Percentiles rank a stretch among this genome's conserved stretches.
Evolutionary conservation across 2,113 vertebrate species (phyloP).

Genomic region (Pygoscelis antarcticus): DNA sequence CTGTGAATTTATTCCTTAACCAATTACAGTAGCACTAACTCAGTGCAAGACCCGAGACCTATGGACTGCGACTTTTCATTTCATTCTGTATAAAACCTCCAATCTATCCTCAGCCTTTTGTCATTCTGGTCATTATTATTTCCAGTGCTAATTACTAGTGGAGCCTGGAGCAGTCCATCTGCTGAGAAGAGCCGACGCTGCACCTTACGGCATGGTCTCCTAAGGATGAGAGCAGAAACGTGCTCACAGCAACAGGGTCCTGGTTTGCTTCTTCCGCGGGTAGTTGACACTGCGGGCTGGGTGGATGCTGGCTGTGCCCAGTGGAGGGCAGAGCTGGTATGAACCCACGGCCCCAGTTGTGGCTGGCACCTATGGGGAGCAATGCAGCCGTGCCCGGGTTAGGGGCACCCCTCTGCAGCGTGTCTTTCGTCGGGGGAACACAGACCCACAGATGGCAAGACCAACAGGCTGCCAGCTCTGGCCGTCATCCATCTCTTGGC

Average conservation of each 20-base stretch:
- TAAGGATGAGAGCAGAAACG: neutral
- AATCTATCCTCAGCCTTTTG: neutral
- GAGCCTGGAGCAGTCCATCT: neutral
- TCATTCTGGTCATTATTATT: neutral
- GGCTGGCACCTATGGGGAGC: neutral
- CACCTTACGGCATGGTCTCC: fast-evolving
- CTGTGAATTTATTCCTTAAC: neutral
- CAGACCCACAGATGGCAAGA: neutral
- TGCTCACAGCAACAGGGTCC: neutral
- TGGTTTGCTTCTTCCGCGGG: neutral
- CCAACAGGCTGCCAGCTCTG: neutral
- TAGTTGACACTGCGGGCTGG: fast-evolving
- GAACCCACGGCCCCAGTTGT: fast-evolving
- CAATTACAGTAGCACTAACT: neutral
- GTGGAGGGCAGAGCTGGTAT: neutral
- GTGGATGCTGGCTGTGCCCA: fast-evolving
- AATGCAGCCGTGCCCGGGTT: fast-evolving
- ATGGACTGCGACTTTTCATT: neutral
- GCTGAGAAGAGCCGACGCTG: neutral
- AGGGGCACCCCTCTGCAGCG: fast-evolving
- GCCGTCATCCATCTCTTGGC: neutral
- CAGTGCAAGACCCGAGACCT: neutral
- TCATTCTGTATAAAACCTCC: neutral
- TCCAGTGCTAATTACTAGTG: neutral
- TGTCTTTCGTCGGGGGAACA: fast-evolving